Evolutionary conservation across 1,140 invertebrate genomes (phyloP).

Genomic region (Euwallacea fornicatus): DNA sequence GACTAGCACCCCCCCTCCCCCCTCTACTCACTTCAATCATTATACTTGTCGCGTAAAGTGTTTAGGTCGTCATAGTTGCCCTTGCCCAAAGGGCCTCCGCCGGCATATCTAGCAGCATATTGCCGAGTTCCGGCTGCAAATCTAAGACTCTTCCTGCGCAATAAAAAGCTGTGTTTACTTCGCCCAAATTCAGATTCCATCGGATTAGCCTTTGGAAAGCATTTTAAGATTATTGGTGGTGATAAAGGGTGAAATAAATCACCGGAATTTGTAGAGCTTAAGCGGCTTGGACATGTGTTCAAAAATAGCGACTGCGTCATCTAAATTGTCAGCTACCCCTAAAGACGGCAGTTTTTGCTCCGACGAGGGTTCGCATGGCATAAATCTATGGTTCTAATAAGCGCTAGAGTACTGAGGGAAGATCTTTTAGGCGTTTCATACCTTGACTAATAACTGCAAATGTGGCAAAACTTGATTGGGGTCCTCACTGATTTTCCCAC

Average conservation of each 20-base stretch:
- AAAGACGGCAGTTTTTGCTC: constrained; percentile 72
- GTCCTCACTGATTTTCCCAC: constrained; percentile 60
- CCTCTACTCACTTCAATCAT: constrained; percentile 54
- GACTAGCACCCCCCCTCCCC: constrained; percentile 66
- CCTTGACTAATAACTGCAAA: constrained; percentile 64
- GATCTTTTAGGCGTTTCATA: constrained; percentile 12
- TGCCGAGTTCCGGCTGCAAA: constrained; percentile 54
- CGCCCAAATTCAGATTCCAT: constrained; percentile 74
- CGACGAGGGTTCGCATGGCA: constrained; percentile 66
- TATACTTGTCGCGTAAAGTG: constrained; percentile 57
- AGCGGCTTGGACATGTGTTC: constrained; percentile 66
- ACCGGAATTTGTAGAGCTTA: constrained; percentile 59
- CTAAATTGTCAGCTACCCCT: constrained; percentile 69
- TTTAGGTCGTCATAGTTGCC: constrained; percentile 78
- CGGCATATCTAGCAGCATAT: constrained; percentile 64
- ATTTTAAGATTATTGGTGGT: neutral
- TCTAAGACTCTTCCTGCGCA: constrained; percentile 62
- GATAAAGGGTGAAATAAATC: neutral
- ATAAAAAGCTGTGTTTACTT: constrained; percentile 73
- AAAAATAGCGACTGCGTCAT: constrained; percentile 76
- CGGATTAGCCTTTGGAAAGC: constrained; percentile 64
- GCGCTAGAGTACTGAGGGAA: neutral
- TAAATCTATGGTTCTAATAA: constrained; percentile 59
- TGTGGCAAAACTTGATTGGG: constrained; percentile 63
- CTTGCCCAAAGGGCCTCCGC: constrained; percentile 84